Base-by-base conservation (phyloP, 2,888 invertebrate genomes). In the Diogma glabrata region DNA sequence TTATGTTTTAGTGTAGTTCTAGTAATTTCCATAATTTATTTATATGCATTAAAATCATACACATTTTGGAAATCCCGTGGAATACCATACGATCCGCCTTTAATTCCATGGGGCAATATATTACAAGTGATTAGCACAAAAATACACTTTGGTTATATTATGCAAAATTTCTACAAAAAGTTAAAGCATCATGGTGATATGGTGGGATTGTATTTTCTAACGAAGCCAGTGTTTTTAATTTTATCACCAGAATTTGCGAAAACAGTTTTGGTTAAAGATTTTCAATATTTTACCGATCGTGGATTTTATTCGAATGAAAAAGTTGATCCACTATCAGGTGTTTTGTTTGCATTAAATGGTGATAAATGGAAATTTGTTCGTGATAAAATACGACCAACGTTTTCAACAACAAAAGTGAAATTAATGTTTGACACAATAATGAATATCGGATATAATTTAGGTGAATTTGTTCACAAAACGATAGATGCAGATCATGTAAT, bases 341-440 rank as follows among this genome's bases (percentile, higher is more conserved):
- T 63, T 54, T 50, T 63, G 8, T 63, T 63, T 52, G 60, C 59
- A 43, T 57, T 62, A 57, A 61, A 62, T 51, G 57, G 56, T 47
- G 52, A 50, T 12, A 56, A 56, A 52, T 63, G 63, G 63, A 60
- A 57, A 51, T 57, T 53, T 14, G 22, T 62, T 20, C 52, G 63
- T 33, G 46, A 57, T n/a, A 55, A 53, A 53, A 45, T 55, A 19
- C 36, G 53, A 9, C 55, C 55, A 50, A 51, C 55, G 3, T 55
- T 55, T 10, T 53, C 53, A 7, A 26, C 50, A 16, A 51, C 50
- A 7, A 55, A 55, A 51, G 53, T 55, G n/a, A 55, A 53, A 50
- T 33, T 40, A 6, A 55, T 55, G 55, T 55, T 38, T 43, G 47
- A 38, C 19, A 43, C 47, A 12, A 50, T 55, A 3, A n/a, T 45